A percentile compares a stretch with the other conserved stretches of the same genome.
Evolutionary conservation across 2,888 invertebrate genomes (phyloP).

Genomic region (Rhorus exstirpatorius): DNA sequence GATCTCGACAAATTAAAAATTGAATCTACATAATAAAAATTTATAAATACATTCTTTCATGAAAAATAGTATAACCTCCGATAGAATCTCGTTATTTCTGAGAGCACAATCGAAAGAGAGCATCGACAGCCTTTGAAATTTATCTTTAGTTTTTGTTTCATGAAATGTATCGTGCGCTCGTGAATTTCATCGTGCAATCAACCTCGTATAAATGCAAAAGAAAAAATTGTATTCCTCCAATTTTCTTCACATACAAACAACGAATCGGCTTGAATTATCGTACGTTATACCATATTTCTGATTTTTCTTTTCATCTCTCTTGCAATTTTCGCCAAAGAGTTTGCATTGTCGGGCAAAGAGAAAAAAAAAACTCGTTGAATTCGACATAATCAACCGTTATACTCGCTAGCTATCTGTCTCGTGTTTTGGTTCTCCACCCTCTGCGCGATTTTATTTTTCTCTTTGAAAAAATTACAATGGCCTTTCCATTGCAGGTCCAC

Average conservation of each 20-base stretch:
- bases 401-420: conserved; percentile 1
- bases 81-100: too few species aligned
- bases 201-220: too few species aligned
- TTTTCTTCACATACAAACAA: not conserved
- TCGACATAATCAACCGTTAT: not conserved
- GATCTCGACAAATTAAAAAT: conserved; percentile 37
- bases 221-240: too few species aligned
- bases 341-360: conserved; percentile 1
- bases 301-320: not conserved
- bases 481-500: conserved; percentile 14
- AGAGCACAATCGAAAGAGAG: too few species aligned
- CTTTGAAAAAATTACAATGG: not conserved
- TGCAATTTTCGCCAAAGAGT: not conserved
- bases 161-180: too few species aligned
- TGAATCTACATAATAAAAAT: conserved; percentile 8
- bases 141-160: too few species aligned
- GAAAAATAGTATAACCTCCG: not conserved
- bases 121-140: too few species aligned
- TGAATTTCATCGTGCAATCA: too few species aligned
- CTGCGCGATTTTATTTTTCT: not conserved
- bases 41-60: not conserved
- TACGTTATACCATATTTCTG: too few species aligned
- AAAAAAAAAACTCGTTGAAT: conserved; percentile 25
- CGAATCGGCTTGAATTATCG: not conserved
- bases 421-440: not conserved